Base-by-base conservation (phyloP, 2,113 vertebrate genomes). In the Arvicanthis niloticus region DNA sequence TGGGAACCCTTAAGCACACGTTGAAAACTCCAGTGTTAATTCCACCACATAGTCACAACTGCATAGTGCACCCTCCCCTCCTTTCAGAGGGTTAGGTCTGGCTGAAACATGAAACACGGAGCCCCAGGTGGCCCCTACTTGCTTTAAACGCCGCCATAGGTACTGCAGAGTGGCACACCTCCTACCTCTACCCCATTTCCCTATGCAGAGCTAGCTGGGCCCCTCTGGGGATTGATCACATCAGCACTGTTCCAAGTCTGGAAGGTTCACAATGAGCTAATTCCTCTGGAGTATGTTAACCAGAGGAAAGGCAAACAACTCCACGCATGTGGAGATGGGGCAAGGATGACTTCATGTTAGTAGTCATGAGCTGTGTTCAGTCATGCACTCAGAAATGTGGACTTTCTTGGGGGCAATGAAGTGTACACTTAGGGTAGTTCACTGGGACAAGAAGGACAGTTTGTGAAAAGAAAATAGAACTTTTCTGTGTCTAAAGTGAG, bases 261-360 rank as follows among this genome's bases (percentile, higher is more conserved):
- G 53, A 96, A 94, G 90, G 78, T 78, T 89, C 82, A 62, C 60
- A 76, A 58, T 94, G 90, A 97, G 89, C 88, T 87, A 95, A 40
- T 86, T 93, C 58, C 88, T 94, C 80, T 53, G n/a, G 75, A 94
- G 29, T 89, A 88, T 0, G 4, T 93, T 84, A 93, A 88, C 73
- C 78, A 94, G 84, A 96, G 93, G 91, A 88, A 95, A 96, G 95
- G 75, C 88, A 95, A 96, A 87, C n/a, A 81, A 95, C 45, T 81
- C 1, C 19, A 80, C 91, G 73, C 40, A 72, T 53, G 80, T 10
- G 93, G 89, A 89, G 82, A 51, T 65, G 78, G 72, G 53, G 56
- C 2, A 26, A 95, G 68, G 82, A 56, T 85, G 86, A 94, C 86
- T 95, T 86, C 88, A 48, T 62, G 89, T 77, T 68, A 73, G 60